Conservation (phyloP, 2,797 vertebrate genomes). For the Hapalemur alaotrensis region DNA sequence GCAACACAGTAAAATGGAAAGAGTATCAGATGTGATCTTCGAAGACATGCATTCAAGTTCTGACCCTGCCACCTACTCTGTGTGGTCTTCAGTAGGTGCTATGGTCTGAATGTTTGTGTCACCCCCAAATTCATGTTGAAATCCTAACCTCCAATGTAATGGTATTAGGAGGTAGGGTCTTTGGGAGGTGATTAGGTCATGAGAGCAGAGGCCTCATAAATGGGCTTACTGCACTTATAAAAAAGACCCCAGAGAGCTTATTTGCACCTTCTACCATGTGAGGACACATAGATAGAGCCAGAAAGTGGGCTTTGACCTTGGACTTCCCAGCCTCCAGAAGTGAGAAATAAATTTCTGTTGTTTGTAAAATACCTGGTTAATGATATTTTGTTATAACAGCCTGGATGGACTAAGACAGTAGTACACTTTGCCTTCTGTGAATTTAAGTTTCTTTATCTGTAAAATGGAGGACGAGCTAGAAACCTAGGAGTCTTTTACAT, state of each 20-base stretch:
- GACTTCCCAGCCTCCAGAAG: neutral
- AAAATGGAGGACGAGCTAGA: neutral
- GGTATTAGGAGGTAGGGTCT: neutral
- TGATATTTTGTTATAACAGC: neutral
- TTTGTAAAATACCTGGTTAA: neutral
- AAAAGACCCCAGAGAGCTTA: neutral
- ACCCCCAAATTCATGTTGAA: neutral
- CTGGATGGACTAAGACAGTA: too few relatives aligned
- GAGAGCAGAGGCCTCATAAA: neutral
- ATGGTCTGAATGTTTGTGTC: neutral
- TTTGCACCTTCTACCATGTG: neutral
- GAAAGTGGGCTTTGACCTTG: neutral
- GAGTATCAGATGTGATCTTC: neutral
- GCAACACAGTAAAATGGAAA: neutral
- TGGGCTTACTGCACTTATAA: neutral
- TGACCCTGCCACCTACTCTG: neutral
- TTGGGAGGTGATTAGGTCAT: neutral
- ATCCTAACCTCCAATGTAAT: neutral
- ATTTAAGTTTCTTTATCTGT: neutral
- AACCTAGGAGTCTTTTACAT: neutral
- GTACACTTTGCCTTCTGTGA: neutral
- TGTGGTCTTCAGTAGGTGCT: neutral
- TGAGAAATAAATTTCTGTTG: neutral
- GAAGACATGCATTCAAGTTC: neutral
- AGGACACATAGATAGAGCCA: neutral